Conservation (phyloP, 1,140 invertebrate genomes). For the Drosophila takahashii region DNA sequence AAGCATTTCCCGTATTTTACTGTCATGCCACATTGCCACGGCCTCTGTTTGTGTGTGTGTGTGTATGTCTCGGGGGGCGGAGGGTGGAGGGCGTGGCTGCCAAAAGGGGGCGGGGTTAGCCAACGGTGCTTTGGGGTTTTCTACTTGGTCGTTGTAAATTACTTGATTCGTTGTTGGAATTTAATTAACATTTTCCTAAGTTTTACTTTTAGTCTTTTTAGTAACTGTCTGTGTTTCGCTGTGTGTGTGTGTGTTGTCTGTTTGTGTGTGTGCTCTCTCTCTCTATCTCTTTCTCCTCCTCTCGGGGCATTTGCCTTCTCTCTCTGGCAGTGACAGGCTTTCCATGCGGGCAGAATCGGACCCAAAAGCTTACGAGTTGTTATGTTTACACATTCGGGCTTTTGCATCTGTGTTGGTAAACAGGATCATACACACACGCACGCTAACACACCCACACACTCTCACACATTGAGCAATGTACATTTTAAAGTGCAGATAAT, state of each 20-base stretch:
- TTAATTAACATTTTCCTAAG: slow-evolving; percentile 83
- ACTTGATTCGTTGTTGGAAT: slow-evolving; percentile 83
- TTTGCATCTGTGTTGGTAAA: slow-evolving; percentile 29
- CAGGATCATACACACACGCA: slow-evolving; percentile 23
- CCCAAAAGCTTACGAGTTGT: slow-evolving; percentile 53
- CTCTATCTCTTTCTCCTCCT: slow-evolving; percentile 4
- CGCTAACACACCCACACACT: slow-evolving; percentile 10
- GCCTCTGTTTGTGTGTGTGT: slow-evolving; percentile 19
- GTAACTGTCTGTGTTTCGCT: slow-evolving; percentile 46
- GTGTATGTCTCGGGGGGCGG: slow-evolving; percentile 17
- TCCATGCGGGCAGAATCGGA: slow-evolving; percentile 51
- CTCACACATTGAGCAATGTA: slow-evolving; percentile 58
- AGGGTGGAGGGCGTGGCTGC: slow-evolving; percentile 11
- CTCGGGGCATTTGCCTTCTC: background rate
- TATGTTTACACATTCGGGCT: slow-evolving; percentile 62
- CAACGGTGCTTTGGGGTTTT: slow-evolving; percentile 77
- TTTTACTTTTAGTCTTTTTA: slow-evolving; percentile 81
- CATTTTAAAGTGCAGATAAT: slow-evolving; percentile 79
- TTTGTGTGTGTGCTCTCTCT: slow-evolving; percentile 22
- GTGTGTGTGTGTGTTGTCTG: slow-evolving; percentile 18
- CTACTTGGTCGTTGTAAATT: slow-evolving; percentile 81
- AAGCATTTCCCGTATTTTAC: slow-evolving; percentile 81
- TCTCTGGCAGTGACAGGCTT: slow-evolving; percentile 41
- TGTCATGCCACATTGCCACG: slow-evolving; percentile 46
- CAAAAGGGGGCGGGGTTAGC: slow-evolving; percentile 8